Evolutionary conservation across 2,797 vertebrate species (phyloP), one percentile per base, ranked within the genome.

Genomic region (Aplochiton taeniatus): DNA sequence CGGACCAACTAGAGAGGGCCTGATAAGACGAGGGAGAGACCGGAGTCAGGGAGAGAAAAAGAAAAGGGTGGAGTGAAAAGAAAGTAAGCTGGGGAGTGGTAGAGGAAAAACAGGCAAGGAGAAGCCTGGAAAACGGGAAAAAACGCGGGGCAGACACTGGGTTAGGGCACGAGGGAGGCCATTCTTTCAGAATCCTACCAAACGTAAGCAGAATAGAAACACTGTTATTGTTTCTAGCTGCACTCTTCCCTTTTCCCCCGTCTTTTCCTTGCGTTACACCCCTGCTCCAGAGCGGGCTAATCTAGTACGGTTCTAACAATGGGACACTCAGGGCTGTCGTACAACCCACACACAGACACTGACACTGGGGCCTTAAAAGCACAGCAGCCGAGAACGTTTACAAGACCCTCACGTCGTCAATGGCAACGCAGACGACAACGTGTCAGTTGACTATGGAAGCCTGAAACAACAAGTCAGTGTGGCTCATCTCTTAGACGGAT

Each of bases 11-110:
- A 79, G 75, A 49, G 58, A 80, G 62, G 65, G 70, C 47, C 70
- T 74, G 74, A 85, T 84, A 83, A 85, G 68, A 81, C 48, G 17
- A 71, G 58, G 56, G 57, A 65, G 31, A 31, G 3, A 19, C 13
- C 42, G 59, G 52, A 17, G 52, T 65, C 16, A 11, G 13, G 11
- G 55, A 44, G 13, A n/a, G 19, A 51, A 51, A 11, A 12, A 59
- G 16, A 3, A 43, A 65, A 66, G 11, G 19, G 66, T 8, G 20
- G 48, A 18, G 16, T 46, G 14, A 65, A 71, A 31, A 3, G 51
- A 54, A 65, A 63, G 41, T 19, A 11, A 4, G 43, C 42, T 14
- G 46, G 44, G 9, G 20, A 53, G 31, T 13, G 17, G 9, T 0
- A 43, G 48, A 43, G 16, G n/a, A n/a, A 42, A 31, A 31, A 31